Percentiles rank a stretch among this genome's conserved stretches.
Conservation (phyloP, 2,797 vertebrate genomes). For the Lagocephalus sceleratus region DNA sequence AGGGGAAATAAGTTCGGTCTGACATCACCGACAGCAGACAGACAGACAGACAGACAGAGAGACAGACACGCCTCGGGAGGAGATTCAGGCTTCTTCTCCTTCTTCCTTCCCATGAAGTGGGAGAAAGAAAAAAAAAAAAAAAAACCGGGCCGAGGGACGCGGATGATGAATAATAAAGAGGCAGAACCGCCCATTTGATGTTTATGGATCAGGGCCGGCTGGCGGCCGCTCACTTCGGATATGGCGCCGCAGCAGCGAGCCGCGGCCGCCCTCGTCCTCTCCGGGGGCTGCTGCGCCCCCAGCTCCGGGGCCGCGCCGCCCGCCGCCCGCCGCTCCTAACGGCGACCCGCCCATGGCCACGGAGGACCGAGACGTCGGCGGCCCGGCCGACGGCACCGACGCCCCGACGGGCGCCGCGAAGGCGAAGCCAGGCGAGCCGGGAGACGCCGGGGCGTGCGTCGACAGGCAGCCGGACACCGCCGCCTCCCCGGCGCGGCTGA, state of each 20-base stretch:
- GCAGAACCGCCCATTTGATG: constrained; percentile 66
- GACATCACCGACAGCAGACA: no score
- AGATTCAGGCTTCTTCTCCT: no score
- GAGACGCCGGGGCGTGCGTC: constrained; percentile 69
- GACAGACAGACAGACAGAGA: no score
- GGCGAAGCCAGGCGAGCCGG: constrained; percentile 66
- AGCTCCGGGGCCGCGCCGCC: constrained; percentile 45
- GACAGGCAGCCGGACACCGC: constrained; percentile 72
- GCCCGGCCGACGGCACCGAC: constrained; percentile 15
- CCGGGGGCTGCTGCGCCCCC: constrained; percentile 67
- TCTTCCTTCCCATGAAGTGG: no score
- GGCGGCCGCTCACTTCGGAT: constrained; percentile 58
- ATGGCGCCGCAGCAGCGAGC: constrained; percentile 74
- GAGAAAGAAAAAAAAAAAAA: no score
- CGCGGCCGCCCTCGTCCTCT: constrained; percentile 61
- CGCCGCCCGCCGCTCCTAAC: constrained; percentile 28
- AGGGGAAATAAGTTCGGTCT: no score
- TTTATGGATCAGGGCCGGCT: constrained; percentile 73
- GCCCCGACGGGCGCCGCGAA: constrained; percentile 57
- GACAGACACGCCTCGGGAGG: no score
- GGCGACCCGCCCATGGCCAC: constrained; percentile 69
- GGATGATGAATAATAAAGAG: constrained; percentile 57
- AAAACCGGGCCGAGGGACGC: constrained; percentile 12
- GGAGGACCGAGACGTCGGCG: constrained; percentile 71
- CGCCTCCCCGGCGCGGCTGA: constrained; percentile 61